Evolutionary conservation across 1,140 invertebrate species (phyloP), one percentile per base, ranked within the genome.

Genomic region (Ectropis grisescens): DNA sequence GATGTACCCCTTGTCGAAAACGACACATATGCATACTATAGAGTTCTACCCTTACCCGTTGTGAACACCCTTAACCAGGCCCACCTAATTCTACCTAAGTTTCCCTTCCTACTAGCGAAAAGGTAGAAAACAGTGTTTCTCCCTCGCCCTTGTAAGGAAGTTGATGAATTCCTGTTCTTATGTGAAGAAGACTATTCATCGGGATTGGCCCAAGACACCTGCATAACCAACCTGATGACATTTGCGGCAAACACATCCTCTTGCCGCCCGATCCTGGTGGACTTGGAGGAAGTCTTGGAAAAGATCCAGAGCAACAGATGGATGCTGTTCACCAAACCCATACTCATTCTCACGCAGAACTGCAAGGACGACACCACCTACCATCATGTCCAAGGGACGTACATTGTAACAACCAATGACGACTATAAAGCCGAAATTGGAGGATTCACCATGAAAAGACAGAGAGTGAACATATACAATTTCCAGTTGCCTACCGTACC

Each of bases 91-190:
- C 29, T 33, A 2, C 41, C 41, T 10, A 41, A 45, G 39, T 41
- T 36, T 28, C 39, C 47, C 11, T 41, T 39, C 14, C 13, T 50
- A 22, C 36, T 45, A 11, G 38, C 31, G 36, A 41, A 41, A 39
- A 38, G 30, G 24, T 35, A 16, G 30, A 45, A 45, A 36, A 29
- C 33, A 13, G n/a, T 34, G 15, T 19, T 35, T 13, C 37, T 41
- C 29, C 26, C 34, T 10, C 37, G 33, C 16, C 31, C 28, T 12
- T 50, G 41, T 19, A 25, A 15, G 28, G 35, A 50, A 36, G 22
- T 45, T 13, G 36, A 42, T 24, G 32, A 35, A 32, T 31, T 8
- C 13, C 16, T 11, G 1, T 38, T 44, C 15, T 15, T 47, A 2
- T 47, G 44, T 13, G 13, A 15, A 2, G 29, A 36, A 2, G 14